phyloP scores from a whole-genome alignment of 1,140 invertebrate species.

The Macrocentrus cingulum region DNA sequence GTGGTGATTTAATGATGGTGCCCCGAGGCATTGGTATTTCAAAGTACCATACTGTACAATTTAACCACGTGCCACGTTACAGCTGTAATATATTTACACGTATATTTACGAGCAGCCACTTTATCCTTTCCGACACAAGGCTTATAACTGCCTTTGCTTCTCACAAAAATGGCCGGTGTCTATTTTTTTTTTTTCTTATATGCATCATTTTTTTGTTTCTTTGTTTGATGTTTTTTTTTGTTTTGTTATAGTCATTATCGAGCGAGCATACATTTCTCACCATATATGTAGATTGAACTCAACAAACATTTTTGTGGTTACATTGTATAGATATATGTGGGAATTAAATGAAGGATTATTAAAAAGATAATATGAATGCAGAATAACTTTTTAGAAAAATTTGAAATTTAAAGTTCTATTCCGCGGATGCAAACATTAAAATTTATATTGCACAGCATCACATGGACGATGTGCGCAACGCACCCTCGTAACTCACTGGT shows the following conservation, averaged over 20 bases:
- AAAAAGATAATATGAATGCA: too few relatives aligned
- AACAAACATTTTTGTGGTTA: too few relatives aligned
- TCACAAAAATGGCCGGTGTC: conserved; percentile 2
- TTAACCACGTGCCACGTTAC: conserved; percentile 47
- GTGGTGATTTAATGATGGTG: conserved; percentile 48
- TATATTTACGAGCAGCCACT: conserved; percentile 50
- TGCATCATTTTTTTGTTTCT: not conserved
- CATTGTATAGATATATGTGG: too few relatives aligned
- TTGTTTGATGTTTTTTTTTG: not conserved
- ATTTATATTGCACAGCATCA: conserved; percentile 25
- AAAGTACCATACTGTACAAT: conserved; percentile 37
- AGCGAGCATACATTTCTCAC: too few relatives aligned
- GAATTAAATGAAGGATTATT: too few relatives aligned
- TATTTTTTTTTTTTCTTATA: not conserved
- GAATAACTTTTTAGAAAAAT: not conserved
- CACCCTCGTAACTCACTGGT: conserved; percentile 22
- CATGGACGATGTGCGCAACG: conserved; percentile 21
- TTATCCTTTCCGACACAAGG: conserved; percentile 30
- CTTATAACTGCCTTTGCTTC: conserved; percentile 8
- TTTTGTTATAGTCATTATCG: too few relatives aligned
- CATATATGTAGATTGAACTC: too few relatives aligned
- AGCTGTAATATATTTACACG: conserved; percentile 55
- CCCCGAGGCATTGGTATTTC: conserved; percentile 31
- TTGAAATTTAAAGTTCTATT: conserved; percentile 9
- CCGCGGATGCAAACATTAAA: conserved; percentile 9